Evolutionary conservation across 2,113 vertebrate genomes (phyloP).

Genomic region (Pyxicephalus adspersus): DNA sequence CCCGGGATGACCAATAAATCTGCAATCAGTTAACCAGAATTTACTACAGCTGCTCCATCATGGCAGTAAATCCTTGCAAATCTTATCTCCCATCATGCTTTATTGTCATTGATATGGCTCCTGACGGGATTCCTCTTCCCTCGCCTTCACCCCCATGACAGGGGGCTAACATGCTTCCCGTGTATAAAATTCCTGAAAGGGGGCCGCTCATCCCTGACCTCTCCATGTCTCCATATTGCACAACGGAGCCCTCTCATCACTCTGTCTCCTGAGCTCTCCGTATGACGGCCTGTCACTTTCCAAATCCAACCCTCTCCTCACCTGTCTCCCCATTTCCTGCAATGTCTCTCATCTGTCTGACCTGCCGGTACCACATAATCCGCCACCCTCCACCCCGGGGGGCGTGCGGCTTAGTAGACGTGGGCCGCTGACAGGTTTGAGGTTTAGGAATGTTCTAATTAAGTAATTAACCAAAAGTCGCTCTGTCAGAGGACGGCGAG

Average conservation of each 20-base stretch:
- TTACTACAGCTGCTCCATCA: background rate
- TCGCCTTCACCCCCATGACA: background rate
- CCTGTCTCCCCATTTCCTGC: conserved; percentile 48
- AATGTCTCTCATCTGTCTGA: conserved; percentile 44
- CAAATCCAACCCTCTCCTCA: conserved; percentile 46
- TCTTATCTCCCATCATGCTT: conserved; percentile 1
- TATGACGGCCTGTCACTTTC: background rate
- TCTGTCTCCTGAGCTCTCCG: background rate
- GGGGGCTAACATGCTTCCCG: background rate
- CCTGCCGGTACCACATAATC: background rate
- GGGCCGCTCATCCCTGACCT: background rate
- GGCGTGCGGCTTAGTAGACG: background rate
- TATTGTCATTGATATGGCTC: background rate
- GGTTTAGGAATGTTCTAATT: conserved; percentile 18
- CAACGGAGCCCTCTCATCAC: background rate
- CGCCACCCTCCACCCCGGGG: background rate
- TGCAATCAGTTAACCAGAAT: background rate
- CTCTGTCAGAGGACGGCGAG: background rate
- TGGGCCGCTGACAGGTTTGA: conserved; percentile 8
- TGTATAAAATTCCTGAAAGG: conserved; percentile 11
- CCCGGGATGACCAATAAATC: too few relatives aligned
- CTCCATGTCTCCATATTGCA: background rate
- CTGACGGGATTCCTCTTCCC: background rate
- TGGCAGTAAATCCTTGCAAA: background rate
- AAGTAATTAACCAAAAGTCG: background rate